Evolutionary conservation across 2,113 vertebrate genomes (phyloP).

Genomic region (Felis chaus): DNA sequence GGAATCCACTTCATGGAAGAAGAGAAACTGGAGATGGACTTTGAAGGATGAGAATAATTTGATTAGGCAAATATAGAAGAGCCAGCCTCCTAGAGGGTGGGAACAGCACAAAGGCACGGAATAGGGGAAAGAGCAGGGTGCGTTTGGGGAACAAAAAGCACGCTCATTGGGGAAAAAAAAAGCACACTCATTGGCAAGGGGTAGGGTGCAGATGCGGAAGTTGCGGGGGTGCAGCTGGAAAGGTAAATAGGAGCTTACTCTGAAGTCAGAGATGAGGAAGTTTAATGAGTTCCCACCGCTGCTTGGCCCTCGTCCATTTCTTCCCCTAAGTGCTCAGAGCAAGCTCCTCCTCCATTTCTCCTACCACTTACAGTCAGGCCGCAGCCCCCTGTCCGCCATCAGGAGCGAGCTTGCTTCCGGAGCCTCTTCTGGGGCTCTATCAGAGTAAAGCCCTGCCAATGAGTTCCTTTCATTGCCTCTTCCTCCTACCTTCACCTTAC

Average conservation of each 20-base stretch:
- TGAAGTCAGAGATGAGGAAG: conserved; percentile 73
- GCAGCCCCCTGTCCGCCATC: not conserved
- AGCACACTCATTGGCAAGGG: not conserved
- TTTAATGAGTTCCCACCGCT: conserved; percentile 41
- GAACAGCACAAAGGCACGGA: not conserved
- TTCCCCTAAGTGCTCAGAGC: not conserved
- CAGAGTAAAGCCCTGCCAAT: not conserved
- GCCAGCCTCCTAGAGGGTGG: not conserved
- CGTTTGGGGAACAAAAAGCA: not conserved
- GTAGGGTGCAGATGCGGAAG: conserved; percentile 59
- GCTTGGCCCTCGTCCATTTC: not conserved
- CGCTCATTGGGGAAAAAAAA: not conserved
- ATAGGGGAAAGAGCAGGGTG: not conserved
- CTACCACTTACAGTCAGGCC: not conserved
- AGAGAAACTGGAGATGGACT: not conserved
- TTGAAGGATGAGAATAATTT: not conserved
- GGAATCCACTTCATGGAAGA: not conserved
- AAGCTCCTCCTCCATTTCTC: conserved; percentile 17
- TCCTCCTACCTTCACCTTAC: not conserved
- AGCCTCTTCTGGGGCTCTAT: not conserved
- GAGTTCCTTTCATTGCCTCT: not conserved
- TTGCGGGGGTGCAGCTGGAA: not conserved
- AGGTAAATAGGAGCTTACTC: conserved; percentile 59
- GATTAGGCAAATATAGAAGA: not conserved
- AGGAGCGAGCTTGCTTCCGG: not conserved